Evolutionary conservation across 1,140 invertebrate species (phyloP).

Genomic region (Drosophila ohnishii): DNA sequence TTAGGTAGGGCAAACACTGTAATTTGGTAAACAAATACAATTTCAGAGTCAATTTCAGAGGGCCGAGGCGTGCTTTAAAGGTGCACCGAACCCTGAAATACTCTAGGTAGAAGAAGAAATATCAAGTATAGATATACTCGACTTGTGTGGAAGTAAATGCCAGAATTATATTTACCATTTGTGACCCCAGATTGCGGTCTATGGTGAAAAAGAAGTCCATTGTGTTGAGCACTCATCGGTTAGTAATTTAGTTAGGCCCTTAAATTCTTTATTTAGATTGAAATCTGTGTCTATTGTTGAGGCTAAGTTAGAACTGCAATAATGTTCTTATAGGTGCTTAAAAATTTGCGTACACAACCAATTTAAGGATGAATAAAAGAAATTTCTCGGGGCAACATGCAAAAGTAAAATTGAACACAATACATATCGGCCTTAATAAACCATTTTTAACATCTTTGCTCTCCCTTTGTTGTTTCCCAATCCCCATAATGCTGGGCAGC

Average conservation of each 20-base stretch:
- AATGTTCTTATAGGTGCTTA: neutral
- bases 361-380: neutral
- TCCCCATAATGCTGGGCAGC: neutral
- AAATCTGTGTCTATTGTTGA: constrained; percentile 2
- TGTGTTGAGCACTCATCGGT: neutral
- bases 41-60: constrained; percentile 14
- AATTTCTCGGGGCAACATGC: neutral
- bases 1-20: constrained; percentile 12
- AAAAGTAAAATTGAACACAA: neutral
- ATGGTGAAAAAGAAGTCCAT: neutral
- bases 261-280: constrained; percentile 5
- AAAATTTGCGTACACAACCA: neutral
- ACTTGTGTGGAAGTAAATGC: neutral
- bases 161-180: neutral
- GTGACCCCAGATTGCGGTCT: neutral
- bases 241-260: neutral
- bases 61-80: neutral
- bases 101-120: neutral
- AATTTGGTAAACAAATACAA: constrained; percentile 31
- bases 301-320: neutral
- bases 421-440: neutral
- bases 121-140: neutral
- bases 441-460: neutral
- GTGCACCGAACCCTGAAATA: neutral
- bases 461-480: neutral